These are phyloP conservation scores for Tethea ocularis DNA, from an alignment of 2,888 invertebrate genomes.

Conservation along the genomic window DNA sequence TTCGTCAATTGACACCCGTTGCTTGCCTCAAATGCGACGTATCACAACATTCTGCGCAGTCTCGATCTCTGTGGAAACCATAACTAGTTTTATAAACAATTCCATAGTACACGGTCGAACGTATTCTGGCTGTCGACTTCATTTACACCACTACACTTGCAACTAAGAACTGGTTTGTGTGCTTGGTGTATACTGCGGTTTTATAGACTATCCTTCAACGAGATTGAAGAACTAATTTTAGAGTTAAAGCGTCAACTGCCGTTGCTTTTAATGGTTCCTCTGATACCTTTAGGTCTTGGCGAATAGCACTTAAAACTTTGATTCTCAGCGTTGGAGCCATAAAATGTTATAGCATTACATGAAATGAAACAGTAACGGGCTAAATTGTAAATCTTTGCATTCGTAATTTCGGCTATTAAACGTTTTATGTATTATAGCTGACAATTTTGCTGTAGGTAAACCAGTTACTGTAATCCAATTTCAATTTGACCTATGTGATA, in stretches of 20 bases:
- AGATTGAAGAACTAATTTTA: constrained; percentile 45
- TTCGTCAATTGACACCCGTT: constrained; percentile 41
- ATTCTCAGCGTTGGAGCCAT: not conserved
- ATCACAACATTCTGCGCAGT: constrained; percentile 30
- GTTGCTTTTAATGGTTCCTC: constrained; percentile 8
- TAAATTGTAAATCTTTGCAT: constrained; percentile 4
- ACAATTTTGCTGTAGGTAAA: not conserved
- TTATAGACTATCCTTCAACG: constrained; percentile 47
- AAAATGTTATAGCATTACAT: constrained; percentile 6
- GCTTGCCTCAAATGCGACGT: constrained; percentile 36
- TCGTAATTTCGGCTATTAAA: not conserved
- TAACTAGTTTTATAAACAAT: constrained; percentile 37
- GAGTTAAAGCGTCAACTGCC: constrained; percentile 21
- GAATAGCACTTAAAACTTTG: constrained; percentile 7
- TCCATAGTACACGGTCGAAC: constrained; percentile 43
- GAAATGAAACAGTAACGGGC: constrained; percentile 5
- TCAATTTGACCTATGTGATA: not conserved
- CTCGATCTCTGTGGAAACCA: constrained; percentile 37
- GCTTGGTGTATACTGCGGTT: constrained; percentile 35
- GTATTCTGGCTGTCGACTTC: constrained; percentile 36
- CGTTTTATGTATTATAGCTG: constrained; percentile 1
- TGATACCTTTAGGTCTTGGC: constrained; percentile 10
- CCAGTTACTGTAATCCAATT: not conserved
- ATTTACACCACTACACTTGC: constrained; percentile 27
- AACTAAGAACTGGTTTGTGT: constrained; percentile 67